Percentiles rank a stretch among this genome's conserved stretches.
Evolutionary conservation across 1,140 invertebrate species (phyloP).

Genomic region (Melitaea cinxia): DNA sequence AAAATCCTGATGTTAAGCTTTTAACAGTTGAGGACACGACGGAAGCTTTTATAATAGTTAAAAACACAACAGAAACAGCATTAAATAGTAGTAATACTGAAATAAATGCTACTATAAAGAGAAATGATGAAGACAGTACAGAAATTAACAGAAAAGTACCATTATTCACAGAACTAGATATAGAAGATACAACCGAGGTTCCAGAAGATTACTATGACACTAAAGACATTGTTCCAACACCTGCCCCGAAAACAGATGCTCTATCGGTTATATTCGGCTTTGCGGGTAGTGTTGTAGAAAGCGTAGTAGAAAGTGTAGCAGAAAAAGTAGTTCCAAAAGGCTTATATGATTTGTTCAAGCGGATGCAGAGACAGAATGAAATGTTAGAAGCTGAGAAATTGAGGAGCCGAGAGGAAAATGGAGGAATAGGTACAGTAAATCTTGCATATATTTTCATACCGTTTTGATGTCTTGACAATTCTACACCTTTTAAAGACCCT

Average conservation of each 20-base stretch:
- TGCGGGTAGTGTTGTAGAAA: constrained; percentile 74
- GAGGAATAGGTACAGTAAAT: constrained; percentile 67
- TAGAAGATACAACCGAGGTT: constrained; percentile 60
- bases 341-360: constrained; percentile 68
- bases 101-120: constrained; percentile 26
- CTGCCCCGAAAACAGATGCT: constrained; percentile 67
- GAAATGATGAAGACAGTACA: constrained; percentile 41
- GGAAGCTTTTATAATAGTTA: constrained; percentile 1
- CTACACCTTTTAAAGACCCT: too few species aligned
- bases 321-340: constrained; percentile 74
- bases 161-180: constrained; percentile 65
- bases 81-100: constrained; percentile 13
- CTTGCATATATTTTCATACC: neutral
- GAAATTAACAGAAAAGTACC: constrained; percentile 55
- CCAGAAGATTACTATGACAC: constrained; percentile 77
- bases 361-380: constrained; percentile 74
- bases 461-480: too few species aligned
- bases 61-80: constrained; percentile 13
- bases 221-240: constrained; percentile 70
- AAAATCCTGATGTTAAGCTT: constrained; percentile 1
- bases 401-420: constrained; percentile 78
- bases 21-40: constrained; percentile 1
- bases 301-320: constrained; percentile 72
- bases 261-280: constrained; percentile 71
- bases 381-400: constrained; percentile 74